Base-by-base conservation (phyloP, 2,797 vertebrate species). In the Arnoldichthys spilopterus region DNA sequence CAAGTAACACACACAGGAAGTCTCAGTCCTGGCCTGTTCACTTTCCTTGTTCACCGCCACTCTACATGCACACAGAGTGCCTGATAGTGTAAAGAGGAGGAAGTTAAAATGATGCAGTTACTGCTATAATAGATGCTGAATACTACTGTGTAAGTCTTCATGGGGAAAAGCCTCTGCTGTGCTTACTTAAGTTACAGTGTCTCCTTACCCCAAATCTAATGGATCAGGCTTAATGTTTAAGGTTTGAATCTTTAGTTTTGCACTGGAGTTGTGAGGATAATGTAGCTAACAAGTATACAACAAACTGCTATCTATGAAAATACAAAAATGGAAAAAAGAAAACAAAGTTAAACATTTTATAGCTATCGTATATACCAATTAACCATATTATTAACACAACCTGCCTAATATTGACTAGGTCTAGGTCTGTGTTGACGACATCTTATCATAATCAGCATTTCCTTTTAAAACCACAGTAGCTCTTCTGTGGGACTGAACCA, bases 61-160 rank as follows among this genome's bases (percentile, higher is more conserved):
- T n/a, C 24, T 34, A 58, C 18, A n/a, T n/a, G n/a, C n/a, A n/a
- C 28, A 61, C 24, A 66, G 11, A 18, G 43, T 5, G 49, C 30
- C 34, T 43, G 15, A 54, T 68, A 58, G 37, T 24, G 13, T 26
- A n/a, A 28, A 58, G n/a, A 70, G 28, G 37, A 67, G 22, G 67
- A 79, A 74, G n/a, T 62, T 53, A 68, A 34, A 75, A 69, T 16
- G n/a, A 63, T 15, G 22, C 49, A 66, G 16, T 18, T 45, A 77
- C 56, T 58, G 11, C 26, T 6, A n/a, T 13, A 40, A 8, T n/a
- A 43, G n/a, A 9, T 34, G 6, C 16, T 7, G 18, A 8, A 54
- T 20, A 18, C 13, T 12, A 51, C 32, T 20, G 40, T 4, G 11
- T 11, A 12, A 43, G 40, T 12, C 9, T 43, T 12, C 40, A 43